phyloP scores from a whole-genome alignment of 2,113 vertebrate genomes.

The Loxodonta africana region DNA sequence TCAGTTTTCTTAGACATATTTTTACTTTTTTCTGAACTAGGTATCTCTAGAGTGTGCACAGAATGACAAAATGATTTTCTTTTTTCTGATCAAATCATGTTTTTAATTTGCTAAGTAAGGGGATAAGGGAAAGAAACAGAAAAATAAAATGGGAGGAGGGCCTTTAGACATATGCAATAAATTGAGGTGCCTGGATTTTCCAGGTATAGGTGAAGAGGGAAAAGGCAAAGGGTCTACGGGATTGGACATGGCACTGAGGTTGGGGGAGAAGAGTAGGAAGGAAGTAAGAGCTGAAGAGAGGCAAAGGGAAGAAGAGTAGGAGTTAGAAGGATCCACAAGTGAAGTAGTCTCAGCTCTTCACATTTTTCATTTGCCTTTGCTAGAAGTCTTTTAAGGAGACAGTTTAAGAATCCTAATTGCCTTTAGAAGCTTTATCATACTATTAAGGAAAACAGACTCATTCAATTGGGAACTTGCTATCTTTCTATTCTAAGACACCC shows the following conservation, averaged over 20 bases:
- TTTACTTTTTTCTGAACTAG: conserved; percentile 20
- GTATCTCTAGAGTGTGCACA: conserved; percentile 15
- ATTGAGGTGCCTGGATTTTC: neutral
- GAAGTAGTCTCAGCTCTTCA: neutral
- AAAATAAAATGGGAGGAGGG: neutral
- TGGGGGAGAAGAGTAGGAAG: neutral
- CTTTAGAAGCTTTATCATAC: neutral
- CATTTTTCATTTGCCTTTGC: neutral
- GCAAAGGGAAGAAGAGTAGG: accelerated
- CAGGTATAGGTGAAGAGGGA: neutral
- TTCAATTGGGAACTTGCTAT: neutral
- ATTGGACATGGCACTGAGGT: accelerated
- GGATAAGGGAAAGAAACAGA: neutral
- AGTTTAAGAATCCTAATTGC: neutral
- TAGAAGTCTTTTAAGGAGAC: neutral
- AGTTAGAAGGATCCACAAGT: neutral
- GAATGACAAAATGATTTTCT: neutral
- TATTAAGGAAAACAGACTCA: neutral
- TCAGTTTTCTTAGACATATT: neutral
- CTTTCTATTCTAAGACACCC: neutral
- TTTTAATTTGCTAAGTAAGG: neutral
- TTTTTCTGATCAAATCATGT: conserved; percentile 38
- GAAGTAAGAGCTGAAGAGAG: neutral
- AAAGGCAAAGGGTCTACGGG: neutral
- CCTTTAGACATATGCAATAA: neutral